phyloP scores from a whole-genome alignment of 2,888 invertebrate genomes.

The Xestia xanthographa region DNA sequence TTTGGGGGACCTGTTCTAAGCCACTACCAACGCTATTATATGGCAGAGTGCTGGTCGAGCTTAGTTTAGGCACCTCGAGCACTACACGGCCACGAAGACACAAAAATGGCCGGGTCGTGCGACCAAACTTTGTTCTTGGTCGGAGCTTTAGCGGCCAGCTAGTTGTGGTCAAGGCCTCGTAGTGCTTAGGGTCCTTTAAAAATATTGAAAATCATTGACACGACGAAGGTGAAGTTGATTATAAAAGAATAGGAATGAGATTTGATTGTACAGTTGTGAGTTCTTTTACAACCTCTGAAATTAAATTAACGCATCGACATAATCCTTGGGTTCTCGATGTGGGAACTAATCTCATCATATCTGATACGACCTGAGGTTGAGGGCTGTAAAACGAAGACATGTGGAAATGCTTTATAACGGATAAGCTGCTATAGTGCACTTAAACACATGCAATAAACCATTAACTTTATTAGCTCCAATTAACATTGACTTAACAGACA shows the following conservation, averaged over 20 bases:
- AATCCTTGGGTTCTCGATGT: neutral
- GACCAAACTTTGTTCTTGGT: no score
- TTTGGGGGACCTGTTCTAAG: neutral
- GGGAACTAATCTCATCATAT: neutral
- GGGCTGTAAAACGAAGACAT: constrained; percentile 23
- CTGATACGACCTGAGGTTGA: no score
- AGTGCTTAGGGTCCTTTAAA: no score
- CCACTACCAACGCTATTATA: neutral
- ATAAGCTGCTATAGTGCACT: constrained; percentile 14
- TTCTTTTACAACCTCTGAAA: neutral
- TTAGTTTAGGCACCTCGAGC: no score
- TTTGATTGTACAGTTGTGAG: neutral
- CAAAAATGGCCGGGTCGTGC: no score
- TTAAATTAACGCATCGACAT: neutral
- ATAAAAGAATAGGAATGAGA: neutral
- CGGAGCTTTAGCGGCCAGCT: no score
- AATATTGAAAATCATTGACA: neutral
- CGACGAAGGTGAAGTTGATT: neutral
- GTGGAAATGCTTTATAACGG: constrained; percentile 14
- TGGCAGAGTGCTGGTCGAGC: neutral
- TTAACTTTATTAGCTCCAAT: constrained; percentile 41
- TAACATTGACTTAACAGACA: constrained; percentile 25
- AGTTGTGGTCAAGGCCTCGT: no score
- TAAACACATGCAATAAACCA: constrained; percentile 18
- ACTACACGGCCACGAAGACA: no score